Percentiles rank a stretch among this genome's conserved stretches.
Conservation (phyloP, 2,888 invertebrate genomes). For the Aphodius sticticus region DNA sequence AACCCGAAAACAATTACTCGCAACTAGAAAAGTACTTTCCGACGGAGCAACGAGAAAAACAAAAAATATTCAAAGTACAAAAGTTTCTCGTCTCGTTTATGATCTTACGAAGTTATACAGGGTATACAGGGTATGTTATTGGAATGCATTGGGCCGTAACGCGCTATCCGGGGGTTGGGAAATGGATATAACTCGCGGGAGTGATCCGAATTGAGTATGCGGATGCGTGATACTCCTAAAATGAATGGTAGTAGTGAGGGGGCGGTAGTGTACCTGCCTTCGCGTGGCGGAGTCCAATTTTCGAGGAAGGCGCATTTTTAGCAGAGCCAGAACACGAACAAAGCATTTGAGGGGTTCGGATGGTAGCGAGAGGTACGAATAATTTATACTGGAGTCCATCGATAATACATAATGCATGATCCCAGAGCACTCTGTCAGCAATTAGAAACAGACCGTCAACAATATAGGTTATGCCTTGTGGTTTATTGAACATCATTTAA, state of each 20-base stretch:
- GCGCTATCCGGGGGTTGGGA: background rate
- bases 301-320: constrained; percentile 28
- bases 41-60: background rate
- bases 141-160: constrained; percentile 4
- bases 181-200: background rate
- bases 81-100: background rate
- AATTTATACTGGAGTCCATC: constrained; percentile 35
- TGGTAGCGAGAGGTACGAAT: constrained; percentile 34
- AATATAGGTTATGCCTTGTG: background rate
- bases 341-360: constrained; percentile 32
- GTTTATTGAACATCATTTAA: too few species aligned
- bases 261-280: background rate
- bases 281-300: constrained; percentile 32
- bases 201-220: background rate
- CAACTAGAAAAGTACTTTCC: too few species aligned
- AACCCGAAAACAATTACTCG: too few species aligned
- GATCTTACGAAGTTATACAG: too few species aligned
- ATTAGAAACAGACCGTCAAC: constrained; percentile 29
- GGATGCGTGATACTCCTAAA: constrained; percentile 24
- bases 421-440: constrained; percentile 25
- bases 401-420: constrained; percentile 37
- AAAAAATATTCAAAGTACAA: background rate
- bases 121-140: background rate
- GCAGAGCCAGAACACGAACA: constrained; percentile 31
- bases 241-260: constrained; percentile 22